A percentile compares a stretch with the other conserved stretches of the same genome.
Conservation (phyloP, 2,113 vertebrate genomes). For the Glareola pratincola region DNA sequence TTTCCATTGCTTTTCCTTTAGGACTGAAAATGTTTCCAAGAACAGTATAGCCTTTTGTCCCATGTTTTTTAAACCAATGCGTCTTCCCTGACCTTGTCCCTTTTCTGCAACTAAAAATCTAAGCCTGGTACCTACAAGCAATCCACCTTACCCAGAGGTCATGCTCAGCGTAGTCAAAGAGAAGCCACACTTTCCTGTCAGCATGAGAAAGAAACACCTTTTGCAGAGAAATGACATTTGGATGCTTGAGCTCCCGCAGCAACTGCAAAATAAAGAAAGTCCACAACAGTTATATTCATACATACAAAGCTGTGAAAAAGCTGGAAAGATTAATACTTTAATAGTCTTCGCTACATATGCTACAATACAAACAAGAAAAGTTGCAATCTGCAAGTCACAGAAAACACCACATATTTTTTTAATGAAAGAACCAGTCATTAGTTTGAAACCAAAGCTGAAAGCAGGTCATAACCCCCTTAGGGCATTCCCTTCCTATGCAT, state of each 20-base stretch:
- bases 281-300: background rate
- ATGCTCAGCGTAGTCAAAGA: slow-evolving; percentile 98
- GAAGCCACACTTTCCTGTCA: slow-evolving; percentile 99
- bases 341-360: background rate
- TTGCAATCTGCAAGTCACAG: background rate
- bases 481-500: background rate
- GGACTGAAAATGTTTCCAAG: background rate
- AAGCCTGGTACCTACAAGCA: background rate
- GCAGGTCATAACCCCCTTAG: background rate
- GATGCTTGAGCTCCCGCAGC: slow-evolving; percentile 96
- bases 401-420: background rate
- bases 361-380: background rate
- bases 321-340: background rate
- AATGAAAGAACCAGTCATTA: background rate
- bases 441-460: slow-evolving; percentile 13
- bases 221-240: slow-evolving; percentile 98
- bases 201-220: slow-evolving; percentile 99
- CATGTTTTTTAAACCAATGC: background rate
- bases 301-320: background rate
- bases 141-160: slow-evolving; percentile 93
- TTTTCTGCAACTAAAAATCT: background rate
- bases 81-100: background rate
- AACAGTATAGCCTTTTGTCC: too few species aligned
- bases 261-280: slow-evolving; percentile 82
- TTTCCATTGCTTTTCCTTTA: background rate